Base-by-base conservation (phyloP, 2,888 invertebrate genomes). In the Creontiades dilutus region DNA sequence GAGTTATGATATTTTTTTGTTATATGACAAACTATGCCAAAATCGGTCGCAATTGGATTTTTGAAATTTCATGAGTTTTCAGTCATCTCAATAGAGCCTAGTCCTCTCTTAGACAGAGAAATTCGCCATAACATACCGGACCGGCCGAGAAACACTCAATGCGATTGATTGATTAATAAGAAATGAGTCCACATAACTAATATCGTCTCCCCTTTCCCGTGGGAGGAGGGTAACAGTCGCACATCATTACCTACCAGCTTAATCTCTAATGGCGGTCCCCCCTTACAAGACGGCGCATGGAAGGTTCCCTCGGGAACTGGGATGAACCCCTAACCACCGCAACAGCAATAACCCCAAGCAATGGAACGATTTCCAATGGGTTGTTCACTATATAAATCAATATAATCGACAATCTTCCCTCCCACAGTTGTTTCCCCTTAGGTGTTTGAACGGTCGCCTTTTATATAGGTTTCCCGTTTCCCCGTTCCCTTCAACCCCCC, bases 311-410 rank as follows among this genome's bases (percentile, higher is more conserved):
- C 11, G 52, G 52, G 52, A 16, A 2, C 52, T 11, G 28, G 75
- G 37, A 75, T 2, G 75, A 68, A 19, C 16, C 19, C 19, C 28
- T 23, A 28, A 14, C 23, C 12, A 75, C 75, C 75, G 75, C 75
- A 75, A n/a, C 12, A 75, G 75, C 75, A 75, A 75, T 75, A 75
- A 16, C n/a, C 75, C 75, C 16, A 75, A 28, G 75, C 75, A 27
- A 75, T 13, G 75, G 75, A 27, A 19, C 75, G 28, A 75, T 75
- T 75, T n/a, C 19, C 28, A n/a, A 75, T 19, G 75, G 13, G 75
- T 75, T 75, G 75, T 28, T 75, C 75, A 75, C 75, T 75, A 75
- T 75, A 75, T 75, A 75, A 75, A 75, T 75, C 75, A 75, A 75
- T 75, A 75, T 75, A 75, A 75, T 75, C 75, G 75, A 75, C 75